Evolutionary conservation across 53 echinoderm and acorn worm genomes (phyloP), one percentile per base, ranked within the genome.

Genomic region (Paracentrotus lividus): DNA sequence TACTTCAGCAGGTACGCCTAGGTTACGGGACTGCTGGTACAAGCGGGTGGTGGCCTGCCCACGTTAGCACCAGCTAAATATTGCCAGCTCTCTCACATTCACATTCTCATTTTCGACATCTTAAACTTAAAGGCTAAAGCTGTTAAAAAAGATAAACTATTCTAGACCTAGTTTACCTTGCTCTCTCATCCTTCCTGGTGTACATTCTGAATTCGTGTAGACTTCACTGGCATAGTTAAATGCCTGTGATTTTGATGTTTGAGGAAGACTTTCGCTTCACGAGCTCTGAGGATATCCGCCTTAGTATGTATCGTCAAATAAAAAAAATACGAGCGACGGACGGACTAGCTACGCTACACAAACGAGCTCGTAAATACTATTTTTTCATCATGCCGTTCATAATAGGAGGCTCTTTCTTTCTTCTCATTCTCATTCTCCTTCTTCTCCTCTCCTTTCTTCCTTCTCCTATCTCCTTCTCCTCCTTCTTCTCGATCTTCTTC

Each of bases 131-230:
- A 52, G 12, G 7, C 51, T 51, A 51, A 51, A n/a, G n/a, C n/a
- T n/a, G n/a, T 12, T n/a, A 51, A 51, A 12, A 51, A 51, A 8
- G 51, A 51, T 51, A 51, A 51, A 8, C 12, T 20, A 57, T 78
- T 69, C 13, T 4, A 69, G 49, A 84, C 24, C 13, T 16, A 29
- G 1, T 10, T 58, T 88, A 88, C 88, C 88, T 88, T 60, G 88
- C 14, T 88, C 44, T 88, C 12, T 88, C 88, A 3, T 88, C 88
- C 44, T 88, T 88, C 24, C 88, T 58, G 6, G 88, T n/a, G 88
- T 20, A 65, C 88, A 88, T 60, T 88, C n/a, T 65, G 61, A 20
- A 61, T 61, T n/a, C 88, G 61, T 20, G 88, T 61, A 21, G 88
- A 88, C 88, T 88, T 88, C 88, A 88, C 64, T n/a, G n/a, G 5